Evolutionary conservation across 2,888 invertebrate genomes (phyloP), one percentile per base, ranked within the genome.

Genomic region (Sialis fuliginosa): DNA sequence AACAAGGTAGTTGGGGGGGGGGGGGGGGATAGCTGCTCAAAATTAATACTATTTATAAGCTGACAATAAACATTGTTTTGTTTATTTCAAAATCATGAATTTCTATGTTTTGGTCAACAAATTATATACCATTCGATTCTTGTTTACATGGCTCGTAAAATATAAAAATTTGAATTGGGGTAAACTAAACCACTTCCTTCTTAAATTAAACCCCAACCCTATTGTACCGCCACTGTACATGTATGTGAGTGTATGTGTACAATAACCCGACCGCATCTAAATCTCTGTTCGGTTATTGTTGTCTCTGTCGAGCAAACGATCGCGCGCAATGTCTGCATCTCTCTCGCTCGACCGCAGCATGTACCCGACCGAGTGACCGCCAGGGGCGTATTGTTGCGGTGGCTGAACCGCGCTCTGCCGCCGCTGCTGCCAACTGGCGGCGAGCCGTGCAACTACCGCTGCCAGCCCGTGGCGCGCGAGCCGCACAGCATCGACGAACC

Each of bases 231-330:
- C 30, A 32, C 30, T 42, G 32, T 42, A 31, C 32, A 42, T 42
- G 31, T 42, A 42, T 42, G 32, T 42, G 32, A 32, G 32, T 42
- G 32, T 42, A 42, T 42, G 32, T 42, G 32, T 42, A 42, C 32
- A 42, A 22, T 22, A 22, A 22, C 22, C 22, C 22, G 22, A 22
- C 22, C 22, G 22, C 22, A 22, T 22, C 22, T 22, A 22, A 22
- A 22, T 22, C 22, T 22, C 22, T 22, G 22, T 2, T 22, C 22
- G 22, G 22, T 4, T 22, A 4, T 22, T 22, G 22, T 22, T 22
- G 22, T 4, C 22, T 22, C 22, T 22, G 22, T 22, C 22, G 2
- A 22, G 22, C 1, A 37, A 6, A 8, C 37, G 7, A n/a, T 4
- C 37, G 12, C 8, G 12, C 37, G 12, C 8, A 37, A 35, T 12